Base-by-base conservation (phyloP, 2,888 invertebrate genomes). In the Netelia melanura region DNA sequence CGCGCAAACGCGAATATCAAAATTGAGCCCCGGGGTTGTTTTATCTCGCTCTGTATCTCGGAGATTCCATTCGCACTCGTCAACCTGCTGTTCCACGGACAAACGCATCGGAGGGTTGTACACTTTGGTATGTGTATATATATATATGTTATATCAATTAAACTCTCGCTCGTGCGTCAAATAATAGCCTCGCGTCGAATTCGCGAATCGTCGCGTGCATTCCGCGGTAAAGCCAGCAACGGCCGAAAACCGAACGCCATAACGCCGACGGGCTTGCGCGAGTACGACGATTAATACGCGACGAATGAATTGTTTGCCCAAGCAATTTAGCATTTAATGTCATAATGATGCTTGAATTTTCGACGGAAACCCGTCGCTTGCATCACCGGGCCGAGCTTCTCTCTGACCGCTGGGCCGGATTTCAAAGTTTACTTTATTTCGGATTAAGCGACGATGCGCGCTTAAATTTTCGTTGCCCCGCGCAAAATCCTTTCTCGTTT, bases 311-410 rank as follows among this genome's bases (percentile, higher is more conserved):
- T 80, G 82, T 86, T 86, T 85, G 79, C 65, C 17, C 86, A 84
- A 78, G 58, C 80, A 86, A 91, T 92, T 92, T 90, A 91, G 90
- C 92, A 90, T 91, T 92, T 92, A 92, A 92, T 91, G 90, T 91
- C 89, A 89, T 90, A 91, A 91, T 91, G 91, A 90, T 90, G 90
- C 87, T 90, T 88, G 89, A 89, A 88, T 90, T 91, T 89, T 90
- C 89, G 86, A 58, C 58, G 43, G 25, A 17, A 81, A 76, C 75
- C 80, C 14, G n/a, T 1, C 38, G 30, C 21, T 44, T 43, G 21
- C 8, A 10, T 30, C 21, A 56, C 17, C 25, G 52, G 48, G 21
- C 21, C 30, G n/a, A 80, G 21, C 43, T 23, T 48, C 48, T 75
- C 48, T 48, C 11, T 48, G 48, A 48, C 44, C 86, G 86, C 79